Conservation (phyloP, 2,888 invertebrate species). For the Cloeon dipterum region DNA sequence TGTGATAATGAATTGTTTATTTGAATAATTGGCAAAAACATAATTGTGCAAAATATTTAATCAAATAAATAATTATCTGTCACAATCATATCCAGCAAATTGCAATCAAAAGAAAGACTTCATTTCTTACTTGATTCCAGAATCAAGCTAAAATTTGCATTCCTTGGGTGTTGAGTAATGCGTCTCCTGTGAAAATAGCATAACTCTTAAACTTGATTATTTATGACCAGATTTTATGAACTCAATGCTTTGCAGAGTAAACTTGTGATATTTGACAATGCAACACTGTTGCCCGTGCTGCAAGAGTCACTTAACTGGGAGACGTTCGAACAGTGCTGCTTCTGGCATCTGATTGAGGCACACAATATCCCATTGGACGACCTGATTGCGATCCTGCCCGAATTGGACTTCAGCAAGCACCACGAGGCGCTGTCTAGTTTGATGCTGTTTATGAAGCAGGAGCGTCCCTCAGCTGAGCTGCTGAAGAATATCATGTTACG, state of each 20-base stretch:
- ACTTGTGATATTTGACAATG: slow-evolving; percentile 14
- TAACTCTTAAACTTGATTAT: not conserved
- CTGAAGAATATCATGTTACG: slow-evolving; percentile 63
- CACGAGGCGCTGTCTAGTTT: slow-evolving; percentile 84
- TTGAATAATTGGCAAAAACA: too few species aligned
- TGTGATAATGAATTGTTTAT: too few species aligned
- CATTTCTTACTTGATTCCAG: too few species aligned
- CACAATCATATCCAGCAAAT: too few species aligned
- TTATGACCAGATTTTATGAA: too few species aligned
- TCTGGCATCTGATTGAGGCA: slow-evolving; percentile 89
- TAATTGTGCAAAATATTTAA: too few species aligned
- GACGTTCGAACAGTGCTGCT: slow-evolving; percentile 88
- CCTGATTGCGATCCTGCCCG: slow-evolving; percentile 56
- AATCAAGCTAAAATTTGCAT: too few species aligned
- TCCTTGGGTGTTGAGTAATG: slow-evolving; percentile 40
- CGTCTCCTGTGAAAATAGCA: not conserved
- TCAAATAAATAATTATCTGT: too few species aligned
- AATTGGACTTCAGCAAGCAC: slow-evolving; percentile 61
- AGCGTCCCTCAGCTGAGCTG: slow-evolving; percentile 66
- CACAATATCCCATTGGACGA: slow-evolving; percentile 87
- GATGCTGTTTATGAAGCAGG: slow-evolving; percentile 73
- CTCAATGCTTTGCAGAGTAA: slow-evolving; percentile 22
- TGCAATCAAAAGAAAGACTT: too few species aligned
- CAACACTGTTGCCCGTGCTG: slow-evolving; percentile 47
- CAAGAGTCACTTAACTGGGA: slow-evolving; percentile 84